Evolutionary conservation across 2,113 vertebrate species (phyloP).

Genomic region (Syrrhaptes paradoxus): DNA sequence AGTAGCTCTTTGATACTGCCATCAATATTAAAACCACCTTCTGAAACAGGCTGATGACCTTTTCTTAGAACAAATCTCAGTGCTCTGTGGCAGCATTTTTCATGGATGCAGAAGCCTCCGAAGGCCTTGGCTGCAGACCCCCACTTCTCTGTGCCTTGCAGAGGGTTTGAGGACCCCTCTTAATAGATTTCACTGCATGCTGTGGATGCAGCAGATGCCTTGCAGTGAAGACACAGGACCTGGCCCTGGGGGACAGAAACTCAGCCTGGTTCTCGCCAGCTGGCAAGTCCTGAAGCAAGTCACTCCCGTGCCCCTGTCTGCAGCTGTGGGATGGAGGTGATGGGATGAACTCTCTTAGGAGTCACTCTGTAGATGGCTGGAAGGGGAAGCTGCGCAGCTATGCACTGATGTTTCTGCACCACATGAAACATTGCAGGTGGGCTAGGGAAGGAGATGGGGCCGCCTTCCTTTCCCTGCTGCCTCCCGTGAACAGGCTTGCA

Average conservation of each 20-base stretch:
- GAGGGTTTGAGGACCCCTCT: neutral
- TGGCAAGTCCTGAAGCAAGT: neutral
- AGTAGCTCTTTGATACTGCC: neutral
- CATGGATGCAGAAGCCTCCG: neutral
- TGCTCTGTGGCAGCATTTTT: neutral
- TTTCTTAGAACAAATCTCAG: neutral
- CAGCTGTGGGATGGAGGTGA: neutral
- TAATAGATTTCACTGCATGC: neutral
- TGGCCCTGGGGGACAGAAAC: neutral
- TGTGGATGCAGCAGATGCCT: neutral
- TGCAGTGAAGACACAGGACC: neutral
- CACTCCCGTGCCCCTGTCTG: neutral
- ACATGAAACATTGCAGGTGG: neutral
- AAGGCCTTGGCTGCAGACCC: neutral
- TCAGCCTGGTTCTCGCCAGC: neutral
- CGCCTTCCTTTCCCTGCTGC: neutral
- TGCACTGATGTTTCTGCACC: accelerated
- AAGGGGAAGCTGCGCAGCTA: neutral
- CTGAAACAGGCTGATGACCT: neutral
- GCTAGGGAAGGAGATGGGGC: neutral
- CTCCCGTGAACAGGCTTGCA: neutral
- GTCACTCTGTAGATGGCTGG: neutral
- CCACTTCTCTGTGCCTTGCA: neutral
- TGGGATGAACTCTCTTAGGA: neutral
- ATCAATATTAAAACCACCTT: neutral